Base-by-base conservation (phyloP, 2,797 vertebrate genomes). In the Propithecus perrieri region DNA sequence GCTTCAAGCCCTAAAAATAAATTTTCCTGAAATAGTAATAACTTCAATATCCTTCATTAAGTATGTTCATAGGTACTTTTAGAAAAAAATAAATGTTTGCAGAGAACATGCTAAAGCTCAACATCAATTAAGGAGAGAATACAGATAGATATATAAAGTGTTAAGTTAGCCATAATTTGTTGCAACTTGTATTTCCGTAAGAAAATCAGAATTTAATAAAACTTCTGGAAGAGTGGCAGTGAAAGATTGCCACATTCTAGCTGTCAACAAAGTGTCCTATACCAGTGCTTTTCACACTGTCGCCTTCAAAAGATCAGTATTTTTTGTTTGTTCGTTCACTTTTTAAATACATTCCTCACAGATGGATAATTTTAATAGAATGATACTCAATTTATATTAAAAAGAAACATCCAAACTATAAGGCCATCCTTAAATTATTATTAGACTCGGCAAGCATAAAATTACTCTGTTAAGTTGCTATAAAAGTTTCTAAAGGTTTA, bases 391-490 rank as follows among this genome's bases (percentile, higher is more conserved):
- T 88, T 84, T 93, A 89, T 89, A 89, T 85, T 41, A 69, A 88
- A 91, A 96, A 48, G 33, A 95, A 78, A 79, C 3, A 48, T 18
- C 50, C 8, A 78, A 88, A 71, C 28, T 38, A 46, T 1, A 87
- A 55, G 53, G 10, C 28, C 35, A 26, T 93, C 24, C 48, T 85
- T 81, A 95, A 89, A 90, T 96, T 94, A 91, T 79, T 96, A 61
- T 93, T 78, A 65, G 50, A 85, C 76, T 95, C 24, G 46, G 65
- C 43, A 97, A 92, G 78, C 38, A 96, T 63, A 89, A 92, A 96
- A 92, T 91, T 90, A 79, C 13, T 89, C 53, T 88, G 22, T 85
- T 20, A 92, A 84, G 74, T 69, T 91, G 5, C 46, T 78, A 41
- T 81, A 67, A 90, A 87, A 63, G 8, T 92, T 91, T 89, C 26